A percentile compares a stretch with the other conserved stretches of the same genome.
Evolutionary conservation across 2,797 vertebrate genomes (phyloP).

Genomic region (Sebastolobus alascanus): DNA sequence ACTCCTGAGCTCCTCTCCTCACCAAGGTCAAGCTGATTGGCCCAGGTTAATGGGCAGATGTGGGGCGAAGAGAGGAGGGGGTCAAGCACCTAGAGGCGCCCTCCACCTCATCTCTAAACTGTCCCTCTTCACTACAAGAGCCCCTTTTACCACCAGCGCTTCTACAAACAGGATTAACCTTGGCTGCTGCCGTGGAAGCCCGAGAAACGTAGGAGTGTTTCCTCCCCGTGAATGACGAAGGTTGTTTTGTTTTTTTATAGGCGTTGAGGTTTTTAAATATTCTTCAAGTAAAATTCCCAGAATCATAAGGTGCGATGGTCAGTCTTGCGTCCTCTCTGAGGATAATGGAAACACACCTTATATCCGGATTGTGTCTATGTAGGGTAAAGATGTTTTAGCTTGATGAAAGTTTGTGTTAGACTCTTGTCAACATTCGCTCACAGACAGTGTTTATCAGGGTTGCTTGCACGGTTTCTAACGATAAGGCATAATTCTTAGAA

Average conservation of each 20-base stretch:
- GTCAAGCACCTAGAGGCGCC: slow-evolving; percentile 85
- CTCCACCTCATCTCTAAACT: slow-evolving; percentile 83
- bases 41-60: slow-evolving; percentile 86
- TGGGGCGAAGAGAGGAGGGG: slow-evolving; percentile 79
- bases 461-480: not conserved
- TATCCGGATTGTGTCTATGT: not conserved
- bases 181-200: slow-evolving; percentile 56
- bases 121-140: slow-evolving; percentile 82
- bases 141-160: slow-evolving; percentile 70
- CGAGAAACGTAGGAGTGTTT: slow-evolving; percentile 32
- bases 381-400: not conserved
- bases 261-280: not conserved
- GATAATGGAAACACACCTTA: not conserved
- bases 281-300: not conserved
- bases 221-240: slow-evolving; percentile 5
- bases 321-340: not conserved
- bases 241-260: not conserved
- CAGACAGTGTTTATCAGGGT: not conserved
- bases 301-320: not conserved
- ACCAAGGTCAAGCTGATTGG: slow-evolving; percentile 88
- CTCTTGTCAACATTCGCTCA: slow-evolving; percentile 1
- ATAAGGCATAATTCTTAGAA: not conserved
- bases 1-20: slow-evolving; percentile 77
- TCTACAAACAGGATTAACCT: slow-evolving; percentile 83
- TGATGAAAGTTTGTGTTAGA: not conserved